A percentile compares a stretch with the other conserved stretches of the same genome.
Evolutionary conservation across 2,888 invertebrate species (phyloP).

Genomic region (Dendrolimus houi): DNA sequence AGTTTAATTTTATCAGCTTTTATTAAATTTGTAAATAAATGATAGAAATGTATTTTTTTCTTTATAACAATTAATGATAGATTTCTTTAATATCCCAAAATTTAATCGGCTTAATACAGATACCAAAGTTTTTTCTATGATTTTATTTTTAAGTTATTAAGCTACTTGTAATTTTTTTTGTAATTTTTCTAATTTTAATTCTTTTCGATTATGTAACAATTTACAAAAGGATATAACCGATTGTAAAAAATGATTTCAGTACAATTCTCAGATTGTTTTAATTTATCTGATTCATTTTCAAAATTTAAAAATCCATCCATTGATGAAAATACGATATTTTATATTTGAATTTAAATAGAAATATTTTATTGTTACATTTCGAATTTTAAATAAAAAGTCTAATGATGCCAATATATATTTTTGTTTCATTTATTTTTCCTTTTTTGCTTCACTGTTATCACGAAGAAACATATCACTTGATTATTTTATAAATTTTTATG

Average conservation of each 20-base stretch:
- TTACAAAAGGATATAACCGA: conserved; percentile 7
- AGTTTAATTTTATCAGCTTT: conserved; percentile 49
- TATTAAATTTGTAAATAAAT: conserved; percentile 54
- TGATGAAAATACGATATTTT: conserved; percentile 60
- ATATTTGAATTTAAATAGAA: conserved; percentile 50
- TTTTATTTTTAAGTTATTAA: conserved; percentile 67
- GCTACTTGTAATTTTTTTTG: conserved; percentile 50
- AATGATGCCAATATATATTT: conserved; percentile 36
- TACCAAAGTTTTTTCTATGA: conserved; percentile 70
- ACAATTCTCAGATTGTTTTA: conserved; percentile 14
- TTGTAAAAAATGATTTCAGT: conserved; percentile 19
- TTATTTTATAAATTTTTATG: conserved; percentile 1
- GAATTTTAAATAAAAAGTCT: conserved; percentile 60
- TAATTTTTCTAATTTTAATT: conserved; percentile 31
- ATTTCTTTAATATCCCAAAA: conserved; percentile 60
- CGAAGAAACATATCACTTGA: conserved; percentile 11
- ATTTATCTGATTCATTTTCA: conserved; percentile 24
- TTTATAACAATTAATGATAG: conserved; percentile 41
- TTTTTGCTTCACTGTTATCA: conserved; percentile 22
- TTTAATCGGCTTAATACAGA: conserved; percentile 72
- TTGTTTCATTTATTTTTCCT: conserved; percentile 54
- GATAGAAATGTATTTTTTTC: conserved; percentile 50
- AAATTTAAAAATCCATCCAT: conserved; percentile 63
- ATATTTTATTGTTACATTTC: conserved; percentile 68
- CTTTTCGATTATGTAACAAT: conserved; percentile 44